phyloP scores from a whole-genome alignment of 1,140 invertebrate species.

The Panagrolaimus sp. region DNA sequence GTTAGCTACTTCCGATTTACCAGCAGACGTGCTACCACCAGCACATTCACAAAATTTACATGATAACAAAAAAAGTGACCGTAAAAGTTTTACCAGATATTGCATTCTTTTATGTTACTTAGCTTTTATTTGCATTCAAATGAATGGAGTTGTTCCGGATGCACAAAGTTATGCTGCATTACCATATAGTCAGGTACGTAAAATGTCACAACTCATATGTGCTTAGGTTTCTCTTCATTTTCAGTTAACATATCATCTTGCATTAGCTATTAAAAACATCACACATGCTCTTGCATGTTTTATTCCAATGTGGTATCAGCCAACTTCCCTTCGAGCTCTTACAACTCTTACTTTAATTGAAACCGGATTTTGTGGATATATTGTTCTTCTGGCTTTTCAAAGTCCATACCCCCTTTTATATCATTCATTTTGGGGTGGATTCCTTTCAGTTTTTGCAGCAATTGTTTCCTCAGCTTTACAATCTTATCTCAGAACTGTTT shows the following conservation, averaged over 20 bases:
- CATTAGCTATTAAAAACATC: background rate
- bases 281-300: constrained; percentile 1
- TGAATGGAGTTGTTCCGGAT: constrained; percentile 8
- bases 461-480: constrained; percentile 3
- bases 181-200: constrained; percentile 9
- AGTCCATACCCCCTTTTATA: constrained; percentile 2
- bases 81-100: background rate
- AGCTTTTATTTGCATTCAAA: background rate
- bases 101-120: constrained; percentile 1
- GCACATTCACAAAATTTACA: no score
- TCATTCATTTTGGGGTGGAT: background rate
- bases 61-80: background rate
- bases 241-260: constrained; percentile 13
- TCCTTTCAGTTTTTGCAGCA: background rate
- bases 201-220: background rate
- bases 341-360: background rate
- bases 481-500: constrained; percentile 1
- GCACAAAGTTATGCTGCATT: constrained; percentile 12
- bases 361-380: background rate
- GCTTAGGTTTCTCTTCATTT: no score
- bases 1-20: background rate
- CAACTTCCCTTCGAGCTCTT: background rate
- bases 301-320: background rate
- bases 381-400: constrained; percentile 8
- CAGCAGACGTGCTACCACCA: background rate